A percentile compares a stretch with the other conserved stretches of the same genome.
phyloP scores from a whole-genome alignment of 2,113 vertebrate genomes.

The Ancistrus triradiatus region DNA sequence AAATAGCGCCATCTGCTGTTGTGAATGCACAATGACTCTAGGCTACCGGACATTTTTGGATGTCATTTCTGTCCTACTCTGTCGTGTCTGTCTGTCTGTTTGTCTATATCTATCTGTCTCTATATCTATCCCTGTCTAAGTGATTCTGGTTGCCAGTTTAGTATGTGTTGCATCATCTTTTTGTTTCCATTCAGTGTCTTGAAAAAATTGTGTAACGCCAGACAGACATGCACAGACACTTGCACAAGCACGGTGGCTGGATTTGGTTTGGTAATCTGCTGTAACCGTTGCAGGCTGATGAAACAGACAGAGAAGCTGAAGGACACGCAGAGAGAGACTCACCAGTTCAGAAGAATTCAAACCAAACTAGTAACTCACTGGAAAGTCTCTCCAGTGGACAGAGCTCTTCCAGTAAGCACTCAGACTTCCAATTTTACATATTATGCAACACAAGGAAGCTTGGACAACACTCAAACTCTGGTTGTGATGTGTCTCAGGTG shows the following conservation, averaged over 20 bases:
- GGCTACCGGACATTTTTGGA: too few relatives aligned
- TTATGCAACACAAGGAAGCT: background rate
- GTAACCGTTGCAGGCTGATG: slow-evolving; percentile 68
- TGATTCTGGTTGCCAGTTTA: too few relatives aligned
- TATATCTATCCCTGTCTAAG: too few relatives aligned
- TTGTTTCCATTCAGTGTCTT: too few relatives aligned
- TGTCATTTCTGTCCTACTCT: too few relatives aligned
- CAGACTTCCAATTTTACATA: background rate
- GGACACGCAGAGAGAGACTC: slow-evolving; percentile 65
- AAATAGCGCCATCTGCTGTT: background rate
- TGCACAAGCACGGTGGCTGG: too few relatives aligned
- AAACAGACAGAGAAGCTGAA: slow-evolving; percentile 69
- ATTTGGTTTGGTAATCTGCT: background rate
- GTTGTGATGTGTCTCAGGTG: slow-evolving; percentile 68
- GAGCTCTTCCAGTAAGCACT: slow-evolving; percentile 85
- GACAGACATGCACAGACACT: too few relatives aligned
- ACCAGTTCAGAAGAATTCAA: slow-evolving; percentile 64
- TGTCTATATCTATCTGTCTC: too few relatives aligned
- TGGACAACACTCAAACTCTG: slow-evolving; percentile 3
- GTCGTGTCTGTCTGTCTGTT: too few relatives aligned
- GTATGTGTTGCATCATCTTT: too few relatives aligned
- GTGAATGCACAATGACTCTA: too few relatives aligned
- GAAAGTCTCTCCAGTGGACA: slow-evolving; percentile 87
- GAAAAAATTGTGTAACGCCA: too few relatives aligned
- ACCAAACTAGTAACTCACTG: slow-evolving; percentile 79